Evolutionary conservation across 2,797 vertebrate species (phyloP), one percentile per base, ranked within the genome.

Genomic region (Sebastes itinus): DNA sequence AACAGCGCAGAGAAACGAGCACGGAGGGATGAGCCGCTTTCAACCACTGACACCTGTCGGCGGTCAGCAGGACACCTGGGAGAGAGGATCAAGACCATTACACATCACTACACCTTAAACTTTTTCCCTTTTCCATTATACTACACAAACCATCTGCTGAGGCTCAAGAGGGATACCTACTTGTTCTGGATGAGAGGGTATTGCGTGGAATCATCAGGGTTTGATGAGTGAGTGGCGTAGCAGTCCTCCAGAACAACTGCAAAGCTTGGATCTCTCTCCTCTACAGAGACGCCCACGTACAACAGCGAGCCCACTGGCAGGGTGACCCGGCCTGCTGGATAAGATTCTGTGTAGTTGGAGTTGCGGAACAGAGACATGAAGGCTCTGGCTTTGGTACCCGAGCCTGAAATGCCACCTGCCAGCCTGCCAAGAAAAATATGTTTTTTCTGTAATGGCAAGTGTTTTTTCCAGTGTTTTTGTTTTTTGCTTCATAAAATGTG

Each of bases 111-210:
- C 0, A 54, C 8, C 49, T 11, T 38, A 1, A 25, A 38, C 11
- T 2, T 30, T 58, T 38, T 6, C 2, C 14, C 11, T 14, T 61
- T 80, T 22, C 4, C 2, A 13, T 25, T 25, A 22, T 20, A 32
- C 42, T 30, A 6, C 22, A 75, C 16, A 80, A 65, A 75, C 14
- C 38, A 13, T 35, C 11, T 70, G n/a, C 42, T 30, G n/a, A 67
- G 4, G 59, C 8, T 67, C 5, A 18, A 6, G 1, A 72, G 23
- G 56, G 22, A 46, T 9, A 64, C 83, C 33, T 85, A 96, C 96
- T 94, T 93, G 86, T 96, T 93, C 59, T 77, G 80, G 79, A 97
- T 96, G 46, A 97, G 83, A 78, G 78, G 85, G 78, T 96, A 93
- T 66, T 75, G 87, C 42, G 28, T 18, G 2, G 85, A 69, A 65